Evolutionary conservation across 2,888 invertebrate species (phyloP).

Genomic region (Nomada ferruginata): DNA sequence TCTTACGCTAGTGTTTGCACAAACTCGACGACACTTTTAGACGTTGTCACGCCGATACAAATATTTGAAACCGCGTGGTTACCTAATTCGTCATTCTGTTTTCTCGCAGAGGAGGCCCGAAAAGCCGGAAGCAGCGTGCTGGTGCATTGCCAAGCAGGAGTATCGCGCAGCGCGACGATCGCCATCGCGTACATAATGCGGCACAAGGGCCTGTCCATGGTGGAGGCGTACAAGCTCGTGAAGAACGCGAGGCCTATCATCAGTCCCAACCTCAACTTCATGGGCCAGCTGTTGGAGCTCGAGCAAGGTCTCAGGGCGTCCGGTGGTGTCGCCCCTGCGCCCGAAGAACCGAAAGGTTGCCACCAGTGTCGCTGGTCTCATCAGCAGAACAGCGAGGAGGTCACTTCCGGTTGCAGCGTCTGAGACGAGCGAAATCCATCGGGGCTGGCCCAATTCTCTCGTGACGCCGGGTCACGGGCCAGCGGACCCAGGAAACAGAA

Average conservation of each 20-base stretch:
- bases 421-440: slow-evolving; percentile 75
- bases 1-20: no score
- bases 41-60: neutral
- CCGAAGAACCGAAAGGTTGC: slow-evolving; percentile 83
- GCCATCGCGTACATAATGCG: slow-evolving; percentile 98
- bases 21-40: neutral
- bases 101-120: slow-evolving; percentile 89
- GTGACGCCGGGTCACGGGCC: neutral
- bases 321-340: slow-evolving; percentile 75
- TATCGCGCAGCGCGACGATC: slow-evolving; percentile 96
- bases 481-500: neutral
- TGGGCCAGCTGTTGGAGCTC: slow-evolving; percentile 94
- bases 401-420: slow-evolving; percentile 86
- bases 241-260: slow-evolving; percentile 94
- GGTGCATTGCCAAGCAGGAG: slow-evolving; percentile 98
- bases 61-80: neutral
- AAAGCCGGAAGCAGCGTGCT: slow-evolving; percentile 90
- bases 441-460: neutral
- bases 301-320: slow-evolving; percentile 88
- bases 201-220: slow-evolving; percentile 91
- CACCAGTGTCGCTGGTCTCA: slow-evolving; percentile 86
- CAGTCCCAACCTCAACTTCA: slow-evolving; percentile 97
- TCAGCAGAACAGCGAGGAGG: slow-evolving; percentile 85
- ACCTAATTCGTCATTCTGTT: neutral
- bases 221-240: slow-evolving; percentile 95